Evolutionary conservation across 2,797 vertebrate genomes (phyloP).

Genomic region (Gambusia yucatana): DNA sequence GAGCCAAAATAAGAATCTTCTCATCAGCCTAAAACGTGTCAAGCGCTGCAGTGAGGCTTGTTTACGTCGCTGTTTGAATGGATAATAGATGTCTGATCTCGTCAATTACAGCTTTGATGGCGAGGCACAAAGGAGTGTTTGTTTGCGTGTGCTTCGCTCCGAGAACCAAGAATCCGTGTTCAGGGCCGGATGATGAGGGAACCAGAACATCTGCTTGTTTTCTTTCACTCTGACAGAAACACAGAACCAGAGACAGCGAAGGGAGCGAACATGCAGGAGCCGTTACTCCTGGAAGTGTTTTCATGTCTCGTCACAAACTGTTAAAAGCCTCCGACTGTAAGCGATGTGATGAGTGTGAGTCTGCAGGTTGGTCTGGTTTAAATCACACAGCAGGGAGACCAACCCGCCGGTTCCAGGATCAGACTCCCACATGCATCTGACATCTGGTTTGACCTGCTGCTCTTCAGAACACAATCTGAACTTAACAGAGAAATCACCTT

Average conservation of each 20-base stretch:
- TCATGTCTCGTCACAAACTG: constrained; percentile 66
- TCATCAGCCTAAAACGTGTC: constrained; percentile 46
- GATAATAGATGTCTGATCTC: constrained; percentile 50
- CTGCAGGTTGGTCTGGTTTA: not conserved
- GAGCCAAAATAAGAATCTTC: constrained; percentile 39
- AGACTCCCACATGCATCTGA: not conserved
- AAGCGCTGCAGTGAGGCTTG: constrained; percentile 47
- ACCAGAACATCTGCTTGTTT: constrained; percentile 41
- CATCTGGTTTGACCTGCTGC: not conserved
- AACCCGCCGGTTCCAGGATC: not conserved
- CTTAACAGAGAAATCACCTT: not conserved
- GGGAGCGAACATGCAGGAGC: constrained; percentile 14
- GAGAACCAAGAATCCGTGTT: constrained; percentile 42
- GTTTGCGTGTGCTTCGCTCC: constrained; percentile 26
- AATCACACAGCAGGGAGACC: not conserved
- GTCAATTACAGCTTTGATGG: constrained; percentile 55
- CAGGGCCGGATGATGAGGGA: constrained; percentile 20
- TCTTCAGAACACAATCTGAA: not conserved
- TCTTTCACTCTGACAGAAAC: constrained; percentile 56
- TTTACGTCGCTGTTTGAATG: constrained; percentile 63
- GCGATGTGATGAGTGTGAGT: constrained; percentile 18
- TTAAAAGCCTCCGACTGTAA: constrained; percentile 47
- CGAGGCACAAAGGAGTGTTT: constrained; percentile 19
- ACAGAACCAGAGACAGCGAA: constrained; percentile 48
- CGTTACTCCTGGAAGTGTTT: constrained; percentile 58